These are phyloP conservation scores for Hylaeus volcanicus DNA, from an alignment of 1,140 invertebrate genomes.

Conservation along the genomic window DNA sequence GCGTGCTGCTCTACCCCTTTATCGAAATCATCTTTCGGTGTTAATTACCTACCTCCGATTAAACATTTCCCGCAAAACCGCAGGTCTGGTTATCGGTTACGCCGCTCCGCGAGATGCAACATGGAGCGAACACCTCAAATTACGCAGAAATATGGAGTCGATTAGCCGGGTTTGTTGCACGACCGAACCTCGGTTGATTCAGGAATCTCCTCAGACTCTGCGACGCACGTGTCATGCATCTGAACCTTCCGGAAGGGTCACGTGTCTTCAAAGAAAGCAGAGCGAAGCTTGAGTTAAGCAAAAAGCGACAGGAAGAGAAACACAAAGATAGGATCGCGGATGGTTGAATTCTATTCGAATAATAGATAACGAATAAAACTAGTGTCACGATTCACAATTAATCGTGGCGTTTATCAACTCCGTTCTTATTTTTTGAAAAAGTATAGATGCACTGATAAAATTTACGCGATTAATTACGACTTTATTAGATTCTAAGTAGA, in stretches of 20 bases:
- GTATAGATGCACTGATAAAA: too few species aligned
- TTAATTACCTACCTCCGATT: constrained; percentile 29
- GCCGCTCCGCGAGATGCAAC: not conserved
- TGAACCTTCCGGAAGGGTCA: constrained; percentile 13
- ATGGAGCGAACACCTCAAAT: not conserved
- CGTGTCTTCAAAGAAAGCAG: not conserved
- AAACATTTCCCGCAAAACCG: constrained; percentile 35
- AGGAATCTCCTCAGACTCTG: constrained; percentile 16
- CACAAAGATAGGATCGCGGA: not conserved
- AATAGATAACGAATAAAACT: too few species aligned
- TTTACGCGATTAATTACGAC: too few species aligned
- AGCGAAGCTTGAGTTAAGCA: not conserved
- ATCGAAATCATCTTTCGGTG: constrained; percentile 13
- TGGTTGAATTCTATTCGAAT: too few species aligned
- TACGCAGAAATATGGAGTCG: constrained; percentile 30
- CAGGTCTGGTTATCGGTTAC: constrained; percentile 22
- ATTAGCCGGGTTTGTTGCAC: constrained; percentile 15
- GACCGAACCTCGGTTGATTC: constrained; percentile 21
- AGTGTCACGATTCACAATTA: too few species aligned
- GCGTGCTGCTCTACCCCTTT: not conserved
- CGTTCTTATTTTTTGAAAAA: too few species aligned
- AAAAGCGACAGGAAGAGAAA: not conserved
- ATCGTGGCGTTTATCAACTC: too few species aligned
- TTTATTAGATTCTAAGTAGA: too few species aligned
- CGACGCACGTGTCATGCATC: constrained; percentile 9